These are phyloP conservation scores for Peromyscus californicus DNA, from an alignment of 2,113 vertebrate species.

Conservation along the genomic window DNA sequence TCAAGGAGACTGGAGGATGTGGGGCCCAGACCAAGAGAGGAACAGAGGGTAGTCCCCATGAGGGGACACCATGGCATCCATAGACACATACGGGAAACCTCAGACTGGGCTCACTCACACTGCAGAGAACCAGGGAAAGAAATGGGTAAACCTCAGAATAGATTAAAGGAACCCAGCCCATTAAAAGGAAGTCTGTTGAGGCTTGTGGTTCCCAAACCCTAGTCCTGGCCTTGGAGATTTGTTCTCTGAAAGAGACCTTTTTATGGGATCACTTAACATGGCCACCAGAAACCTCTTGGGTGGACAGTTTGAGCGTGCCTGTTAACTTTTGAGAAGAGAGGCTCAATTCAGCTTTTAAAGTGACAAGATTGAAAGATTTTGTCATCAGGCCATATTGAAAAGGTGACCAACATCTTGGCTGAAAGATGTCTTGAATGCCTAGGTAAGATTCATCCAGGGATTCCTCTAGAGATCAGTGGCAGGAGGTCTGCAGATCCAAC, in stretches of 20 bases:
- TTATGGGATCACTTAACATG: not conserved
- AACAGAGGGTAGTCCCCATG: not conserved
- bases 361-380: not conserved
- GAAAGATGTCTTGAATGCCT: not conserved
- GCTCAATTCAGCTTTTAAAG: not conserved
- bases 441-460: not conserved
- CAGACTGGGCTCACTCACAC: fast-evolving
- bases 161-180: fast-evolving
- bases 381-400: not conserved
- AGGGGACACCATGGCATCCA: no score
- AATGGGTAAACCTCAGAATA: not conserved
- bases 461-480: fast-evolving
- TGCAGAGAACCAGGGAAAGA: not conserved
- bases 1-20: not conserved
- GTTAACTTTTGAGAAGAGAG: not conserved
- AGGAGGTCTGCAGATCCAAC: not conserved
- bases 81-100: fast-evolving
- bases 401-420: no score
- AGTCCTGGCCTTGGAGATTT: not conserved
- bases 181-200: not conserved
- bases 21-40: not conserved
- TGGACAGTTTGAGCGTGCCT: not conserved
- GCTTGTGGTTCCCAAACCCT: fast-evolving
- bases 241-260: not conserved
- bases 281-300: not conserved